These are phyloP conservation scores for Potamilus streckersoni DNA, from an alignment of 1,140 invertebrate species.

Conservation along the genomic window DNA sequence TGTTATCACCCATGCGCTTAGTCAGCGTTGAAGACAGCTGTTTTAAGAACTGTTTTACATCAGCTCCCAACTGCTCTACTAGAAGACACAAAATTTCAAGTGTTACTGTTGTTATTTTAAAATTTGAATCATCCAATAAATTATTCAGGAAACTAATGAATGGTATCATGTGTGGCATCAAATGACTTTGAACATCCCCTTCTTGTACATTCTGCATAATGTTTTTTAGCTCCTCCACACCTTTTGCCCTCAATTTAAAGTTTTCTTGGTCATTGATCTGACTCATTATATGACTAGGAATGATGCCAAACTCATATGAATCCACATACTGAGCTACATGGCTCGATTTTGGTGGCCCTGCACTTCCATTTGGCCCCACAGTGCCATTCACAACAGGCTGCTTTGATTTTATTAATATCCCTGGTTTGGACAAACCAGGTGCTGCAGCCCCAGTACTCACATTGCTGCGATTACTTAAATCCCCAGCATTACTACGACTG, in stretches of 20 bases:
- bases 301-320: conserved; percentile 63
- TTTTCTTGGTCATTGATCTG: conserved; percentile 66
- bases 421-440: too few relatives aligned
- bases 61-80: conserved; percentile 58
- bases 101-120: conserved; percentile 73
- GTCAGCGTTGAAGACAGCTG: conserved; percentile 68
- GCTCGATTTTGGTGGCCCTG: conserved; percentile 27
- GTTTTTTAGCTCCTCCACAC: conserved; percentile 63
- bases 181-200: conserved; percentile 50
- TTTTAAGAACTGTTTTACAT: conserved; percentile 64
- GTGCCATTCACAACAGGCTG: conserved; percentile 36
- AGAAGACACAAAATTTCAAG: conserved; percentile 72
- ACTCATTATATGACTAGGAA: conserved; percentile 64
- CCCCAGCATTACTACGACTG: conserved; percentile 5
- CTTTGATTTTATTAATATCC: conserved; percentile 17
- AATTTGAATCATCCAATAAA: conserved; percentile 73
- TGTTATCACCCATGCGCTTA: conserved; percentile 73
- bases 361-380: conserved; percentile 25
- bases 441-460: background rate
- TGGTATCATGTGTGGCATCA: conserved; percentile 75
- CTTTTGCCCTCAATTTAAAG: conserved; percentile 61
- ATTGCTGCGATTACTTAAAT: background rate
- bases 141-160: conserved; percentile 74
- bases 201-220: conserved; percentile 52
- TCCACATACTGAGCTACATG: conserved; percentile 45